Evolutionary conservation across 2,888 invertebrate genomes (phyloP), one percentile per base, ranked within the genome.

Genomic region (Neocrepidodera transversa): DNA sequence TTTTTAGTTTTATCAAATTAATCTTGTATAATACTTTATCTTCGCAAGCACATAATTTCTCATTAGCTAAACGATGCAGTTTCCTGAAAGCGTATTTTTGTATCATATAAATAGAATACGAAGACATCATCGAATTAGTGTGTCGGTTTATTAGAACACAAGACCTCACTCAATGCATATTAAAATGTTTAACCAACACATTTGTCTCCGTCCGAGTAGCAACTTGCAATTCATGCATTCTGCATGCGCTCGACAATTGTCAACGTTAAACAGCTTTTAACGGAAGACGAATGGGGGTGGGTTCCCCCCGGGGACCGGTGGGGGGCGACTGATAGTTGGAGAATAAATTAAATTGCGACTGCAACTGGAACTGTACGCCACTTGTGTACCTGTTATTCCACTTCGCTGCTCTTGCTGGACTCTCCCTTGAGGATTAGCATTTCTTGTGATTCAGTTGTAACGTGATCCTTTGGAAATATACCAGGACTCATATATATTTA

Each of bases 281-380:
- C 57, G 40, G 52, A 62, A 65, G 69, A 69, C 63, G 66, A 67
- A 68, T 68, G 68, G 48, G 36, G 36, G n/a, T 11, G 23, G 36
- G 36, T 11, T 30, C 17, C 49, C 40, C 26, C 17, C 35, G 38
- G 51, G 13, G 38, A 17, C 42, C 64, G 60, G 18, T 43, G 55
- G 51, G 42, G 58, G 23, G 51, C 20, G 52, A 32, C 49, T 66
- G 68, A 71, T 69, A 67, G 64, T 65, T 66, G 63, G 65, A 62
- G 68, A 67, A 72, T 71, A 73, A 71, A 72, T 73, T 72, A 73
- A 71, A 69, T 67, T 71, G 68, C 68, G 69, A 67, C 64, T 68
- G 66, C 66, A 50, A 50, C 60, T 55, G 60, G 42, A 57, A 57
- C 49, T 55, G 23, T 30, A 65, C 62, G 67, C 60, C 67, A 67